phyloP scores from a whole-genome alignment of 1,140 invertebrate genomes.

The Phortica variegata region DNA sequence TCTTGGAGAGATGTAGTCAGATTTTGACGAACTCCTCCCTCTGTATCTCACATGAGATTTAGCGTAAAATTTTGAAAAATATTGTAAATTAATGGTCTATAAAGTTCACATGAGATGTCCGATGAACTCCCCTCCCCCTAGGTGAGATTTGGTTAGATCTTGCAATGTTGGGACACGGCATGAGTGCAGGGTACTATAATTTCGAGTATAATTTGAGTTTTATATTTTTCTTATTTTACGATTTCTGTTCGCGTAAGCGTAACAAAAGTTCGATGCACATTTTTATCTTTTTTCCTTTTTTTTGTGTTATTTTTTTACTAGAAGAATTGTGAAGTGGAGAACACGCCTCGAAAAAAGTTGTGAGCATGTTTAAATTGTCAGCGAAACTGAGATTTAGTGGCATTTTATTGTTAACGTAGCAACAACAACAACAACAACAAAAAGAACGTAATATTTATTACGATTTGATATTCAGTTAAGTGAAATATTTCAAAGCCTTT shows the following conservation, averaged over 20 bases:
- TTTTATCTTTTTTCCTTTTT: constrained; percentile 18
- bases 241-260: constrained; percentile 12
- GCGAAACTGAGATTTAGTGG: constrained; percentile 16
- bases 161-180: too few relatives aligned
- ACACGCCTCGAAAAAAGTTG: constrained; percentile 29
- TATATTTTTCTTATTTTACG: too few relatives aligned
- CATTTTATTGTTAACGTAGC: constrained; percentile 33
- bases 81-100: background rate
- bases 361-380: constrained; percentile 15
- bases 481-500: too few relatives aligned
- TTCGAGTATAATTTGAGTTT: too few relatives aligned
- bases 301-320: constrained; percentile 37
- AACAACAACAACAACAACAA: constrained; percentile 27
- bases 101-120: background rate
- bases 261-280: constrained; percentile 11
- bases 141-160: too few relatives aligned
- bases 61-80: constrained; percentile 10
- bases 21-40: too few relatives aligned
- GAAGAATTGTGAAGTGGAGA: constrained; percentile 13
- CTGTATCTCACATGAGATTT: too few relatives aligned
- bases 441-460: constrained; percentile 36
- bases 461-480: too few relatives aligned
- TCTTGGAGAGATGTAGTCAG: too few relatives aligned
- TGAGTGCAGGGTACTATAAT: too few relatives aligned
- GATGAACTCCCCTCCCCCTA: too few relatives aligned